Evolutionary conservation across 2,113 vertebrate species (phyloP), one percentile per base, ranked within the genome.

Genomic region (Chionomys nivalis): DNA sequence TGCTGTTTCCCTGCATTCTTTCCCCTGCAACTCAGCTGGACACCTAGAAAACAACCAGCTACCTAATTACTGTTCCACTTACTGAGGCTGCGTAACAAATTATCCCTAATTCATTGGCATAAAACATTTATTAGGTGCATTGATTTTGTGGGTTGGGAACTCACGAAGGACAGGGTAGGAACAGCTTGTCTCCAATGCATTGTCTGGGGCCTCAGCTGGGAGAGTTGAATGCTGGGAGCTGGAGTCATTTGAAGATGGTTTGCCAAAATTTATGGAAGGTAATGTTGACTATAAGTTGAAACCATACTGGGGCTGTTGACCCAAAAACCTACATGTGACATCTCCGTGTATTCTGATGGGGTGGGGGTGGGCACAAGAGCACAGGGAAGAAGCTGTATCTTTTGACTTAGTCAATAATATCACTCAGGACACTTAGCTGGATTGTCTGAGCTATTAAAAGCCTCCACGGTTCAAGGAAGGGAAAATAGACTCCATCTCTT

Each of bases 1-100:
- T 58, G 13, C 89, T 95, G 28, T 96, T 95, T 87, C n/a, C 24
- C 88, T 94, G 89, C 39, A 79, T 94, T 89, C 87, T 42, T n/a
- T 5, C 3, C 63, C 66, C 61, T 93, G 70, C 70, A 87, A 33
- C 90, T 90, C 72, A 96, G 83, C 49, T 88, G 81, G 87, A 95
- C 68, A 96, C 82, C 90, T 95, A 79, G 93, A 87, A 96, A 95
- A 94, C 87, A 93, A 78, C n/a, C 94, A 95, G 93, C 65, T 68
- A 90, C 33, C 90, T 96, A 95, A 96, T 93, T 92, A 93, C 76
- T 31, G 0, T 95, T 90, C 52, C 58, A 76, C 47, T 93, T 91
- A 77, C 90, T 79, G 72, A 89, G 96, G 16, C 63, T 93, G 90
- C 47, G 90, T 88, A 92, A 87, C n/a, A 94, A 92, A 92, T 90